phyloP scores from a whole-genome alignment of 1,140 invertebrate genomes.

The Drosophila lacertosa region DNA sequence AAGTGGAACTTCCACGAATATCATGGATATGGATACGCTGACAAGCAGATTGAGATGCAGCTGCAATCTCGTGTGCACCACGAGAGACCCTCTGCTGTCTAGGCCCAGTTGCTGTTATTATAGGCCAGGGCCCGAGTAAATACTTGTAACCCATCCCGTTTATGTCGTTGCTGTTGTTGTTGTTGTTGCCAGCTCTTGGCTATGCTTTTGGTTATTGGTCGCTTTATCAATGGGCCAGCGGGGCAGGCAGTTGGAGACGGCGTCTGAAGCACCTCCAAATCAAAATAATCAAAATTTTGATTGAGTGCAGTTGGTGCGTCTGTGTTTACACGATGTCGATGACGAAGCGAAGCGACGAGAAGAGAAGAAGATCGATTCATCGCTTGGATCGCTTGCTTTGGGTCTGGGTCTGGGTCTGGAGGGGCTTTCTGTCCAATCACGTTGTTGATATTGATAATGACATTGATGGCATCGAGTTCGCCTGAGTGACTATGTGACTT shows the following conservation, averaged over 20 bases:
- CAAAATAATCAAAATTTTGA: conserved; percentile 83
- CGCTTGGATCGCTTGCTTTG: too few species aligned
- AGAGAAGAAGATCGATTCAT: conserved; percentile 47
- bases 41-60: conserved; percentile 80
- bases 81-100: conserved; percentile 13
- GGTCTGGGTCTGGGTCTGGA: conserved; percentile 24
- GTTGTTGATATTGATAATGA: conserved; percentile 83
- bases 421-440: conserved; percentile 73
- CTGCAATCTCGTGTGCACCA: conserved; percentile 45
- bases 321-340: conserved; percentile 69
- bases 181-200: conserved; percentile 25
- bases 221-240: conserved; percentile 62
- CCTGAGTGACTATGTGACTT: conserved; percentile 74
- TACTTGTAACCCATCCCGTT: conserved; percentile 35
- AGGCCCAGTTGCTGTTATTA: conserved; percentile 56
- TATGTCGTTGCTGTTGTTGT: conserved; percentile 57
- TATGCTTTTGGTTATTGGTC: conserved; percentile 9
- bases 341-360: conserved; percentile 20
- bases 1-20: conserved; percentile 79
- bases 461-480: conserved; percentile 78
- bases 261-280: conserved; percentile 73
- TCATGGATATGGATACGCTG: conserved; percentile 78
- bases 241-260: conserved; percentile 28
- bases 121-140: conserved; percentile 56
- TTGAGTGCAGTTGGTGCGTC: conserved; percentile 77